Percentiles rank a stretch among this genome's conserved stretches.
phyloP scores from a whole-genome alignment of 2,888 invertebrate genomes.

The Diarsia brunnea region DNA sequence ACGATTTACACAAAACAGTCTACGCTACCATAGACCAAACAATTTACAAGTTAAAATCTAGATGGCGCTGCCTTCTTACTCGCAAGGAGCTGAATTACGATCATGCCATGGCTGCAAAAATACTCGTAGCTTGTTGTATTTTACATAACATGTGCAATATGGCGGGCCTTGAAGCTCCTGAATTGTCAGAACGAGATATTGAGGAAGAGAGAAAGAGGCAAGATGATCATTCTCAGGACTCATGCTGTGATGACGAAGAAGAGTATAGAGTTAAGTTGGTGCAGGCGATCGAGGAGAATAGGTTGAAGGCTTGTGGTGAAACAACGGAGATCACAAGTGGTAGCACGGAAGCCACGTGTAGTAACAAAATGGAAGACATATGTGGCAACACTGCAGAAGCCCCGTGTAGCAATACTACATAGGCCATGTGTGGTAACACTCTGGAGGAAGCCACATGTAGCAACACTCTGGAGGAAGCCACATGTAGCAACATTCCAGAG shows the following conservation, averaged over 20 bases:
- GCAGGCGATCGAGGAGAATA: neutral
- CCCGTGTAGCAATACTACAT: neutral
- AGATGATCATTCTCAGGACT: neutral
- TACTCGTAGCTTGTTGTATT: slow-evolving; percentile 14
- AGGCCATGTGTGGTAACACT: neutral
- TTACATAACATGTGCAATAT: slow-evolving; percentile 29
- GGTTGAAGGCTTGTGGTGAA: slow-evolving; percentile 2
- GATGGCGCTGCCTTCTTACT: slow-evolving; percentile 31
- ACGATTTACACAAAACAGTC: neutral
- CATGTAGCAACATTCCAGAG: neutral
- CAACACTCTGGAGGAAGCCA: neutral
- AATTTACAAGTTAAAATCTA: slow-evolving; percentile 19
- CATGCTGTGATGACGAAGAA: accelerated
- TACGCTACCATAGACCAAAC: neutral
- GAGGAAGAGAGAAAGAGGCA: slow-evolving; percentile 17
- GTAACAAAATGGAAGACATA: neutral
- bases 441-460: neutral
- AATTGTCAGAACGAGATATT: slow-evolving; percentile 1
- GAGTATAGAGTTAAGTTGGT: slow-evolving; percentile 5
- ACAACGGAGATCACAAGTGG: neutral
- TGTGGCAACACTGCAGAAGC: neutral
- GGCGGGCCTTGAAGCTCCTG: slow-evolving; percentile 6
- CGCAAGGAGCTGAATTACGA: slow-evolving; percentile 10
- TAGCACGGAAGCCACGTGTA: neutral
- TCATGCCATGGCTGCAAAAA: slow-evolving; percentile 4